phyloP scores from a whole-genome alignment of 2,888 invertebrate genomes.

The Protodeltote pygarga region DNA sequence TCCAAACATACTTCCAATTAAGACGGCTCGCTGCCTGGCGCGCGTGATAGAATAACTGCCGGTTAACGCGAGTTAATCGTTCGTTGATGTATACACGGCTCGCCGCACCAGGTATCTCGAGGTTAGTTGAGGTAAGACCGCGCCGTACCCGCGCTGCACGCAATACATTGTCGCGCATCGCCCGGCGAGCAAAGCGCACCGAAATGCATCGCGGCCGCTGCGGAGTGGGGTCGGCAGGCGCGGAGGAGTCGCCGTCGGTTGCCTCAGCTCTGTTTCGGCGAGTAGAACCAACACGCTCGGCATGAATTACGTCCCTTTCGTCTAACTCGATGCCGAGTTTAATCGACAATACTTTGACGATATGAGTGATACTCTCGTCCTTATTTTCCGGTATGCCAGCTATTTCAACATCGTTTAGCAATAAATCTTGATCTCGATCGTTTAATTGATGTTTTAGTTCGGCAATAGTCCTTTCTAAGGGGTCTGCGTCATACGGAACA shows the following conservation, averaged over 20 bases:
- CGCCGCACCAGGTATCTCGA: constrained; percentile 8
- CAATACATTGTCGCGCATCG: constrained; percentile 19
- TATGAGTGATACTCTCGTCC: constrained; percentile 23
- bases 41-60: background rate
- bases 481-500: no score
- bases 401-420: constrained; percentile 30
- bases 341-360: constrained; percentile 5
- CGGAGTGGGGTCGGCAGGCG: no score
- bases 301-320: constrained; percentile 29
- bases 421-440: constrained; percentile 24
- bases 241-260: background rate
- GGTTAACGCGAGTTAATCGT: constrained; percentile 2
- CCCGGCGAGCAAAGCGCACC: constrained; percentile 26
- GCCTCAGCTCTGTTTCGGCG: no score
- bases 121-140: constrained; percentile 10
- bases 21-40: background rate
- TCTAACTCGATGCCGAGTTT: constrained; percentile 28
- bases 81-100: constrained; percentile 13
- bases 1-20: constrained; percentile 10
- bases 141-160: constrained; percentile 28
- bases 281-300: constrained; percentile 16
- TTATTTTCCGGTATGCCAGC: constrained; percentile 22
- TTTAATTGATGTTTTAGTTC: constrained; percentile 4
- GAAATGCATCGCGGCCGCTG: constrained; percentile 17
- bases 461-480: background rate